phyloP scores from a whole-genome alignment of 2,113 vertebrate genomes.

The Rhodinocichla rosea region DNA sequence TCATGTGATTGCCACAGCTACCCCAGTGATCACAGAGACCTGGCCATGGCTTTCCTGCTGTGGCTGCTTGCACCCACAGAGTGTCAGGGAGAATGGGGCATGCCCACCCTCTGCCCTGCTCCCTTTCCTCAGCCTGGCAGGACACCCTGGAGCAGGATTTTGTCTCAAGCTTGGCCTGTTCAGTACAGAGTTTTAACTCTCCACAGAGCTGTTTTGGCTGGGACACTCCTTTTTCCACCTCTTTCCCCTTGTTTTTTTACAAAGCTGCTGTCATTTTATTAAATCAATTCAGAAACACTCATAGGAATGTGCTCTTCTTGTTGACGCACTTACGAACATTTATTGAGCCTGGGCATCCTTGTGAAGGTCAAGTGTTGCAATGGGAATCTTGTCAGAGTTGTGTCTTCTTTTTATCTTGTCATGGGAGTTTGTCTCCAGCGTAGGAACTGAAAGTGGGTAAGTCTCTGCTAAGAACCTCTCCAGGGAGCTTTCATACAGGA shows the following conservation, averaged over 20 bases:
- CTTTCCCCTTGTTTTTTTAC: neutral
- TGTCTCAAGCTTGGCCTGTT: neutral
- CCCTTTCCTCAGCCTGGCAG: neutral
- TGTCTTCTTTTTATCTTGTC: neutral
- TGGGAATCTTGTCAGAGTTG: neutral
- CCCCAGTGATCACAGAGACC: neutral
- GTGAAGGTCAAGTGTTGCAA: neutral
- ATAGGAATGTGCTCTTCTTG: neutral
- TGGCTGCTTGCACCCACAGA: neutral
- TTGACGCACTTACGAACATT: neutral
- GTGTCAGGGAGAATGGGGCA: neutral
- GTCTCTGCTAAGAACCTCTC: constrained; percentile 4
- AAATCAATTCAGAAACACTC: neutral
- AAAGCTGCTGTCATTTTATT: neutral
- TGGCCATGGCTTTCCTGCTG: neutral
- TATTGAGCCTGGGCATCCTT: neutral
- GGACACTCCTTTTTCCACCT: neutral
- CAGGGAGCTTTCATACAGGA: neutral
- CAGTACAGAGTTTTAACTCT: neutral
- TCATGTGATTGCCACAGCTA: neutral
- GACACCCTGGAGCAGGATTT: neutral
- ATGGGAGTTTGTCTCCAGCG: neutral
- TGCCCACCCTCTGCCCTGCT: neutral
- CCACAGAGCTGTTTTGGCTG: neutral
- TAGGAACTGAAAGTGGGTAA: neutral